Base-by-base conservation (phyloP, 2,113 vertebrate genomes). In the Psophia crepitans region DNA sequence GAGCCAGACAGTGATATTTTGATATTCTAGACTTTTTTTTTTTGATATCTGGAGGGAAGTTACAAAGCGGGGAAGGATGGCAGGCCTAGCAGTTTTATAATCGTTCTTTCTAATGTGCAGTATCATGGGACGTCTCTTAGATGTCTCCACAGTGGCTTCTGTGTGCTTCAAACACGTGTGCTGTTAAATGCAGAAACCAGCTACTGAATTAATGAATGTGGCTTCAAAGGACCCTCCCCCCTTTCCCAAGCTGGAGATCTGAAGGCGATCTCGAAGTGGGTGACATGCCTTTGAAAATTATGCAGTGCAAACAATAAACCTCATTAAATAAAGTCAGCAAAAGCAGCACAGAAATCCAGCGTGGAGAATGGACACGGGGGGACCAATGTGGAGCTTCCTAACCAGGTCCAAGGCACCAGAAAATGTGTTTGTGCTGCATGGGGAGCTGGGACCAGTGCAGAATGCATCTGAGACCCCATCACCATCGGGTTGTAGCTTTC, bases 141-240 rank as follows among this genome's bases (percentile, higher is more conserved):
- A 98, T 97, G 97, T 98, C 96, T 97, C 97, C 96, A 84, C 57
- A 2, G 96, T 97, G 97, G 97, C 97, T 98, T 94, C 71, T 89
- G 94, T 90, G 96, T 41, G 97, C 97, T 97, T 98, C 98, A 97
- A 93, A 98, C 96, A 95, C 82, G 46, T 87, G 97, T 87, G 96
- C 93, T 54, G 37, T 80, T 98, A 97, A 98, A 98, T 90, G 95
- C 86, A 74, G 97, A 89, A 96, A 79, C 93, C 82, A 49, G 95
- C 92, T 96, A 28, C 96, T 96, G 98, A 97, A 98, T 98, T 98
- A 98, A 98, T 98, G 97, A 98, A 94, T 20, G 93, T 1, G 56
- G 89, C 98, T 98, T 98, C 98, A 98, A 98, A 98, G 97, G 83
- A 66, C 87, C 96, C 96, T 97, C 73, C 97, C 92, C 96, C 96